Percentiles rank a stretch among this genome's conserved stretches.
phyloP scores from a whole-genome alignment of 1,140 invertebrate genomes.

The Neoseiulus cucumeris region DNA sequence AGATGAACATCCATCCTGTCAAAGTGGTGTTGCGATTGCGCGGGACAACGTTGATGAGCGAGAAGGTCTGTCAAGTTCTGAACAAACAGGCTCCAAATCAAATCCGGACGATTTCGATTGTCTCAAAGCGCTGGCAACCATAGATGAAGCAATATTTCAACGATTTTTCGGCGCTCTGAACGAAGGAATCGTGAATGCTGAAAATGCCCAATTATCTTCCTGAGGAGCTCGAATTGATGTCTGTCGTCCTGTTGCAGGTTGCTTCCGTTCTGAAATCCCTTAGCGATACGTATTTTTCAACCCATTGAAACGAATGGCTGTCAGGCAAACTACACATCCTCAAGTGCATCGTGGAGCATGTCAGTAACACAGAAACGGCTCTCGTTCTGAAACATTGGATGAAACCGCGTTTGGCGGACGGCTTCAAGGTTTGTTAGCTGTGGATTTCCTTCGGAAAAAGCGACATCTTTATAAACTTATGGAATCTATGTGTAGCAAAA shows the following conservation, averaged over 20 bases:
- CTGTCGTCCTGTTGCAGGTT: neutral
- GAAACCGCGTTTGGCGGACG: neutral
- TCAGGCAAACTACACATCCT: neutral
- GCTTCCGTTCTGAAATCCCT: neutral
- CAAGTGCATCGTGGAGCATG: slow-evolving; percentile 4
- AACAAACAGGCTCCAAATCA: too few relatives aligned
- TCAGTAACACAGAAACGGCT: neutral
- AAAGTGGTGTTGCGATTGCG: slow-evolving; percentile 15
- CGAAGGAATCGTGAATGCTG: too few relatives aligned
- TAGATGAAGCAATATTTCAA: too few relatives aligned
- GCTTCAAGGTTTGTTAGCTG: neutral
- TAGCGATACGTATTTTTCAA: neutral
- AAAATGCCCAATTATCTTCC: too few relatives aligned
- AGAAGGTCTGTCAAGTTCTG: too few relatives aligned
- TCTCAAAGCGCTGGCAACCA: too few relatives aligned
- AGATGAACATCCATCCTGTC: slow-evolving; percentile 34
- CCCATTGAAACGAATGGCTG: slow-evolving; percentile 1
- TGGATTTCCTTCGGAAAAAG: neutral
- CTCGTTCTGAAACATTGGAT: neutral
- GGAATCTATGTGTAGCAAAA: too few relatives aligned
- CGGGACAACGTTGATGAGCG: neutral
- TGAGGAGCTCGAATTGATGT: too few relatives aligned
- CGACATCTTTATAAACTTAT: too few relatives aligned
- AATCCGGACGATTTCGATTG: too few relatives aligned
- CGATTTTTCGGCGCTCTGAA: too few relatives aligned